Evolutionary conservation across 2,113 vertebrate species (phyloP), one percentile per base, ranked within the genome.

Genomic region (Buteo buteo): DNA sequence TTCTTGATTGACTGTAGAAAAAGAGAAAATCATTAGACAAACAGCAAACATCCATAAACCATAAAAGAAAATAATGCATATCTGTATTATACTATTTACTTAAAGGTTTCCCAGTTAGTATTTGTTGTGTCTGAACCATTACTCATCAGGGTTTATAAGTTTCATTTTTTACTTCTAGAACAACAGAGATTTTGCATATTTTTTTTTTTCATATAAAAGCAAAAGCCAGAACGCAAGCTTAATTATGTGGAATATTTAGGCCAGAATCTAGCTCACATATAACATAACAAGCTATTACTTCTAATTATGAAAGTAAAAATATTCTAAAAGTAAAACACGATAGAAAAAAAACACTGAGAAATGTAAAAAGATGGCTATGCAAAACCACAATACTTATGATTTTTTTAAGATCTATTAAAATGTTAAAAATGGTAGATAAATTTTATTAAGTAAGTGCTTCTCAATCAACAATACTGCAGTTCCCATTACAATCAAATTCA

Each of bases 1-100:
- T 54, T 99, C 99, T 97, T 99, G 99, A 96, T 99, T 99, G 95
- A 99, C 99, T 99, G 97, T 28, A 92, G 85, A 91, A 90, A 85
- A 80, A 95, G 76, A 96, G 14, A 96, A 82, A 79, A 69, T 16
- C 2, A 15, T 98, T 61, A 98, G 81, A 95, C n/a, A 93, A 74
- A 89, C 3, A 84, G 44, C 5, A 36, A 88, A 36, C 29, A 67
- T 32, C 21, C 52, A 80, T 12, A 71, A 92, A 31, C 1, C 6
- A 24, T 59, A 59, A 32, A 76, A 52, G 36, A 84, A 64, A 94
- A 67, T n/a, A 93, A 86, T 34, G 44, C 2, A 4, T 32, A 59
- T 57, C 20, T 50, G 29, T 52, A 36, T 3, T 82, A 8, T 32
- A 79, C 40, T 17, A 91, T 84, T 55, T 65, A 90, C 25, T 76